A percentile compares a stretch with the other conserved stretches of the same genome.
Evolutionary conservation across 2,113 vertebrate genomes (phyloP).

Genomic region (Astatoreochromis straeleni): DNA sequence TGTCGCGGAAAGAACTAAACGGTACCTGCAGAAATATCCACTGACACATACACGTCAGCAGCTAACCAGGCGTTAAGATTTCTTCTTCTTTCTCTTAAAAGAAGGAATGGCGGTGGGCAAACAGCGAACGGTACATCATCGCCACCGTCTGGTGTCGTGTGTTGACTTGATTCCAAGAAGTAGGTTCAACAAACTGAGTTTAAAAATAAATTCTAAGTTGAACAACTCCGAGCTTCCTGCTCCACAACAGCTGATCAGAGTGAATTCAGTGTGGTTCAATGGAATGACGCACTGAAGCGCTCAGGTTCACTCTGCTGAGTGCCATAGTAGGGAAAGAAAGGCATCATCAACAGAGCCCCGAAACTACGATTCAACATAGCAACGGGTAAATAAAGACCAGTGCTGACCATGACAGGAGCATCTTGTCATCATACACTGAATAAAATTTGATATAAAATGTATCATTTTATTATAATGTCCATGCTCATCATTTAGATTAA

Average conservation of each 20-base stretch:
- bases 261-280: rapidly evolving
- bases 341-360: background rate
- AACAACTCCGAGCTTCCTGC: background rate
- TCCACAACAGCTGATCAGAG: background rate
- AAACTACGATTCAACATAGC: background rate
- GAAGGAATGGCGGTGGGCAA: background rate
- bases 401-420: background rate
- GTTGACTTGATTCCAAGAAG: background rate
- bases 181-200: background rate
- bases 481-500: background rate
- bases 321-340: background rate
- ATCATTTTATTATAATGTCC: background rate
- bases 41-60: slow-evolving; percentile 70
- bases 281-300: background rate
- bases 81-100: background rate
- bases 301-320: background rate
- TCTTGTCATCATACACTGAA: background rate
- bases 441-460: background rate
- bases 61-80: background rate
- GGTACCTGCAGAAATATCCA: background rate
- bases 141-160: background rate
- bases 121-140: background rate
- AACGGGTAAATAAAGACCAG: rapidly evolving
- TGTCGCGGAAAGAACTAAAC: background rate
- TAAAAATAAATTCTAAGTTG: background rate